Conservation (phyloP, 2,797 vertebrate species). For the Lagocephalus sceleratus region DNA sequence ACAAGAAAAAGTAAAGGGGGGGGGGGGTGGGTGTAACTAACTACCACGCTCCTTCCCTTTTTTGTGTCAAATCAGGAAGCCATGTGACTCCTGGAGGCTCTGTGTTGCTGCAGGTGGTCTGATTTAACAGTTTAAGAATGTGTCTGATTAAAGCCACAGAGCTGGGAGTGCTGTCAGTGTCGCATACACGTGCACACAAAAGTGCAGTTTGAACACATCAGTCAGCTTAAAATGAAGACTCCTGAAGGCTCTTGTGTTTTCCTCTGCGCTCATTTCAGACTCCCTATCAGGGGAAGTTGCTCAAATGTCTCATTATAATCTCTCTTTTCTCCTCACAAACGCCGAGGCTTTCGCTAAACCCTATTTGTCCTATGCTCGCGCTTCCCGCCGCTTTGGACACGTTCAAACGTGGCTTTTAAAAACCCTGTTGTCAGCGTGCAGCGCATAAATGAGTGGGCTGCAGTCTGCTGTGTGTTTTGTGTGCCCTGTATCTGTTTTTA, state of each 20-base stretch:
- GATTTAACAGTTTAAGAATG: slow-evolving; percentile 12
- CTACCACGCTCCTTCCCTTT: slow-evolving; percentile 45
- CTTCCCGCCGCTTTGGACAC: not conserved
- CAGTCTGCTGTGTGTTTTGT: slow-evolving; percentile 19
- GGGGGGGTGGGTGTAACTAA: not conserved
- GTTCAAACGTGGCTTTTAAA: slow-evolving; percentile 9
- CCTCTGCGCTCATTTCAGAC: no score
- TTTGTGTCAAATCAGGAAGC: slow-evolving; percentile 69
- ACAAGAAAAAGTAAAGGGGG: no score
- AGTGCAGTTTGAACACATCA: not conserved
- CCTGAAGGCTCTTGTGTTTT: no score
- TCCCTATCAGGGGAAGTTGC: no score
- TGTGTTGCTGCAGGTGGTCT: slow-evolving; percentile 45
- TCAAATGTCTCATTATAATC: no score
- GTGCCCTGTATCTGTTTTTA: slow-evolving; percentile 63
- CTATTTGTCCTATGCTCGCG: not conserved
- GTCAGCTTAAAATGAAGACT: no score
- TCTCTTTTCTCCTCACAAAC: no score
- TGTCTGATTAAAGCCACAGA: slow-evolving; percentile 12
- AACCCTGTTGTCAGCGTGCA: slow-evolving; percentile 25
- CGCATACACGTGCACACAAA: slow-evolving; percentile 12
- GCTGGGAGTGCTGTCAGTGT: slow-evolving; percentile 30
- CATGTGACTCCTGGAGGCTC: slow-evolving; percentile 51
- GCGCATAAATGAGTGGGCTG: slow-evolving; percentile 38
- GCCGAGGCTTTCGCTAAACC: not conserved